Conservation (phyloP, 2,888 invertebrate genomes). For the Blastobasis lacticolella region DNA sequence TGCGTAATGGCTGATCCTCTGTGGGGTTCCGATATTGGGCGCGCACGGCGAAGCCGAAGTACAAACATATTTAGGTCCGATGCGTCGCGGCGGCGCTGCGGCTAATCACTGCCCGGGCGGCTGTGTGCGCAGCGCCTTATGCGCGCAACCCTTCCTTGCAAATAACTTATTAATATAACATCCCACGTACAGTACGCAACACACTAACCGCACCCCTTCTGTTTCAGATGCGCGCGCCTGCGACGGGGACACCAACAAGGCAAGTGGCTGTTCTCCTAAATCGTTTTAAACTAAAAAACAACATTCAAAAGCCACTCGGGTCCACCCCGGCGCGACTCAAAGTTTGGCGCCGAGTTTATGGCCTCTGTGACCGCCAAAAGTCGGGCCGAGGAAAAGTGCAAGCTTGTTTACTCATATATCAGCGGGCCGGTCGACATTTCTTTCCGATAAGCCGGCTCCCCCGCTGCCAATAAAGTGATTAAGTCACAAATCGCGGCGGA, state of each 20-base stretch:
- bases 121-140: conserved; percentile 49
- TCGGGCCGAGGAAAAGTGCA: conserved; percentile 62
- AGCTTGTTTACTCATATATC: conserved; percentile 71
- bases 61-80: conserved; percentile 73
- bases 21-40: conserved; percentile 67
- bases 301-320: conserved; percentile 34
- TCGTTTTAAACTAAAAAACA: conserved; percentile 37
- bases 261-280: conserved; percentile 34
- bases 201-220: conserved; percentile 17
- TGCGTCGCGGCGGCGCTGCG: conserved; percentile 42
- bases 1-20: conserved; percentile 69
- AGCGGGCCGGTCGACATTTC: conserved; percentile 55
- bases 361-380: conserved; percentile 66
- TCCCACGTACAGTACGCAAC: not conserved
- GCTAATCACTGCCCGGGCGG: conserved; percentile 61
- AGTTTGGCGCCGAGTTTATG: conserved; percentile 63
- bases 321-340: conserved; percentile 54
- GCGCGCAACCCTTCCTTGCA: conserved; percentile 37
- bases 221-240: conserved; percentile 62
- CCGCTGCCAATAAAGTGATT: conserved; percentile 73
- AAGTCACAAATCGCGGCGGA: conserved; percentile 70
- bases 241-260: conserved; percentile 51
- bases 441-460: conserved; percentile 68
- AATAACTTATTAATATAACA: conserved; percentile 2
- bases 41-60: conserved; percentile 57